Percentiles rank a stretch among this genome's conserved stretches.
Evolutionary conservation across 2,797 vertebrate genomes (phyloP).

Genomic region (Alcedo atthis): DNA sequence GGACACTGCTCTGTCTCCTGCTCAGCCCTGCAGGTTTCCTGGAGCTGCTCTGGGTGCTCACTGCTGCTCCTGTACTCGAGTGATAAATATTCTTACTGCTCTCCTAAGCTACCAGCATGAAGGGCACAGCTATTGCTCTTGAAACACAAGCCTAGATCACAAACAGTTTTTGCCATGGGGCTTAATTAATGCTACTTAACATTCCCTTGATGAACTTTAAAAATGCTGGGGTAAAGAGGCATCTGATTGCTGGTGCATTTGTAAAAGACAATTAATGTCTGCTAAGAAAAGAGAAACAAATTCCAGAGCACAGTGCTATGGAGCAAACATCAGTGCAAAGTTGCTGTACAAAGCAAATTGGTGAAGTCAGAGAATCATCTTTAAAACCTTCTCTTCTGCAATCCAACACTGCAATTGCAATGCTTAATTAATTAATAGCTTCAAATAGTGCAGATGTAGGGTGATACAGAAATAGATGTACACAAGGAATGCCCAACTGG

Average conservation of each 20-base stretch:
- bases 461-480: not conserved
- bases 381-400: not conserved
- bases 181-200: not conserved
- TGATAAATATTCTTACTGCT: not conserved
- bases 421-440: not conserved
- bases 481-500: not conserved
- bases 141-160: not conserved
- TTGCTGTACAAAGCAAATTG: not conserved
- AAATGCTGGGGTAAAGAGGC: not conserved
- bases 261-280: not conserved
- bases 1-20: rapidly evolving
- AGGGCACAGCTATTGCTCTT: not conserved
- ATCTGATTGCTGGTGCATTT: not conserved
- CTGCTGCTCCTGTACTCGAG: not conserved
- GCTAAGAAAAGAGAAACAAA: not conserved
- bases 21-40: not conserved
- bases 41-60: not conserved
- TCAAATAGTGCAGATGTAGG: not conserved
- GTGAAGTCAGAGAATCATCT: not conserved
- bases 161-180: not conserved
- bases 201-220: not conserved
- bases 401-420: not conserved
- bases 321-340: not conserved
- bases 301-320: not conserved
- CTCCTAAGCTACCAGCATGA: not conserved